phyloP scores from a whole-genome alignment of 2,797 vertebrate species.

The Danio tinwini region DNA sequence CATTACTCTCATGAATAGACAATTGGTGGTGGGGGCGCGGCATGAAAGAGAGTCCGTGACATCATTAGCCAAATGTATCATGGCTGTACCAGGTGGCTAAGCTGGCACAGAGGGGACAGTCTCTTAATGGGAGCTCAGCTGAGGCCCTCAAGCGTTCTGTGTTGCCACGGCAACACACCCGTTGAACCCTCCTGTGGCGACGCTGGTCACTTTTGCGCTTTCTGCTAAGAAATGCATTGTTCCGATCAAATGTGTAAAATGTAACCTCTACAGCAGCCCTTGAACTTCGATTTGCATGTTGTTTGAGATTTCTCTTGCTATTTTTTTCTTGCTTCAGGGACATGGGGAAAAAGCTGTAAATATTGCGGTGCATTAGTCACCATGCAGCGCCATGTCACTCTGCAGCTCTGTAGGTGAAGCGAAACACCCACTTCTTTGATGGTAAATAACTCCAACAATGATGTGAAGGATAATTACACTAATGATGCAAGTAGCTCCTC shows the following conservation, averaged over 20 bases:
- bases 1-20: conserved; percentile 86
- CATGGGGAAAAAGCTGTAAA: background rate
- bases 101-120: conserved; percentile 72
- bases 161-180: conserved; percentile 40
- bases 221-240: background rate
- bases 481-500: conserved; percentile 51
- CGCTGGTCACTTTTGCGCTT: conserved; percentile 29
- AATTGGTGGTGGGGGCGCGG: conserved; percentile 79
- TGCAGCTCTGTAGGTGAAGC: conserved; percentile 47
- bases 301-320: background rate
- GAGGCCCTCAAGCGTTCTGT: conserved; percentile 57
- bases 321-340: conserved; percentile 5
- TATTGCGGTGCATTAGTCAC: conserved; percentile 42
- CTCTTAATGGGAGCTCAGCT: conserved; percentile 71
- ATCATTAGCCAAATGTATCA: conserved; percentile 83
- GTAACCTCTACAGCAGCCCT: background rate
- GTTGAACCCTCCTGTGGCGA: conserved; percentile 8
- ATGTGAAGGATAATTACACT: conserved; percentile 60
- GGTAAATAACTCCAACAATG: conserved; percentile 47
- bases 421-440: conserved; percentile 55
- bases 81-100: conserved; percentile 73
- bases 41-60: conserved; percentile 81
- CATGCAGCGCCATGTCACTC: conserved; percentile 31
- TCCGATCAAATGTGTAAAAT: background rate
- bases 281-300: conserved; percentile 33